Evolutionary conservation across 2,113 vertebrate species (phyloP).

Genomic region (Orthochromis indermauri): DNA sequence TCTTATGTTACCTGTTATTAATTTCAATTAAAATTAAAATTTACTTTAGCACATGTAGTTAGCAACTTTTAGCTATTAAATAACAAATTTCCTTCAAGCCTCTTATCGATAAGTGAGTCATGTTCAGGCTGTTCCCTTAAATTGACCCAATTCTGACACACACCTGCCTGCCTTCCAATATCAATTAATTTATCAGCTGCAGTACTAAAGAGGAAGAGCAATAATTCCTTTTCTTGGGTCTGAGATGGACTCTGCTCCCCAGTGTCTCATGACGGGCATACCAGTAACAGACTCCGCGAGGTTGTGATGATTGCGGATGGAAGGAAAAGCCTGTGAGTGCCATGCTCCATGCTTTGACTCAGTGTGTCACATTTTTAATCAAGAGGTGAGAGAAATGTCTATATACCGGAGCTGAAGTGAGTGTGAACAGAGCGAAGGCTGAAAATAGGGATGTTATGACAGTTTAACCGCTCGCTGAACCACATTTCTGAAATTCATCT

Average conservation of each 20-base stretch:
- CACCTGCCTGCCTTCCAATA: background rate
- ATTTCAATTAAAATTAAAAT: rapidly evolving
- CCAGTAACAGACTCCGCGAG: background rate
- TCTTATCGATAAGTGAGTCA: background rate
- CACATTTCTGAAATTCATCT: background rate
- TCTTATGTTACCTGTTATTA: background rate
- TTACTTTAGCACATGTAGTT: background rate
- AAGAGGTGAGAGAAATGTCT: background rate
- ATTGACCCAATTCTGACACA: background rate
- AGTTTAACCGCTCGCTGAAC: background rate
- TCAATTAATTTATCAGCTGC: background rate
- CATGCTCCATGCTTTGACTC: background rate
- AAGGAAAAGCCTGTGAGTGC: background rate
- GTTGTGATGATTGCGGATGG: background rate
- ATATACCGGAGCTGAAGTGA: background rate
- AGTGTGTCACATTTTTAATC: background rate
- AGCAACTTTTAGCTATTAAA: background rate
- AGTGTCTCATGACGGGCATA: constrained; percentile 5
- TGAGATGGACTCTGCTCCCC: constrained; percentile 6
- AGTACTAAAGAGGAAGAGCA: background rate
- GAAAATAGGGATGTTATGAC: background rate
- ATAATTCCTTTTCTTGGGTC: constrained; percentile 6
- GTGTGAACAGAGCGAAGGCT: background rate
- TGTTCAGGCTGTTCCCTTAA: background rate
- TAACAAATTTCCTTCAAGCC: background rate